Evolutionary conservation across 1,140 invertebrate species (phyloP), one percentile per base, ranked within the genome.

Genomic region (Drosophila simulans): DNA sequence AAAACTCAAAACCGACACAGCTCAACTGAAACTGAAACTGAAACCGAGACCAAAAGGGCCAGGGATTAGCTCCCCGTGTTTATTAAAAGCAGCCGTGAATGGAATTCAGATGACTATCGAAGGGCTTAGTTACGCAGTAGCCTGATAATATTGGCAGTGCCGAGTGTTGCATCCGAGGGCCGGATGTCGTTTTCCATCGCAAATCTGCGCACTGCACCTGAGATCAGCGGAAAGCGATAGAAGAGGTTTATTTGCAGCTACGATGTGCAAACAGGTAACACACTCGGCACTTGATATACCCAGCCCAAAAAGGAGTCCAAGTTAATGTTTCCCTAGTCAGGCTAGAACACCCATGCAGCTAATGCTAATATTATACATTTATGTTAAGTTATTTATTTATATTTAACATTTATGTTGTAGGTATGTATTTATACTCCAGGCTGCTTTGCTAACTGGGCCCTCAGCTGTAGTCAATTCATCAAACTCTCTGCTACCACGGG

Each of bases 21-120:
- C 20, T 34, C 17, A 45, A 34, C 40, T 15, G 52, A 63, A 51
- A 48, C n/a, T 17, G 43, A 45, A 75, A 25, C 40, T 12, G 52
- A 63, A 45, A 42, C n/a, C n/a, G 43, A 49, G 55, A 54, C n/a
- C 48, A 31, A 2, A 22, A 52, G 55, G 56, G 35, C 27, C 43
- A 39, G 48, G 45, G 51, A 70, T 70, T 58, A 45, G 57, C 12
- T 11, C 60, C 35, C 48, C 45, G 52, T 72, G 58, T 65, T 56
- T 80, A 76, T 76, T 57, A 56, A 51, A 39, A 63, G 72, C 60
- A 66, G 12, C 40, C 45, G 49, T 17, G 49, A 74, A 58, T 53
- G 57, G n/a, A 43, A 34, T 37, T 17, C 13, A 35, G 46, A 68
- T 68, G 35, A 11, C 31, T 65, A 68, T 68, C 64, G n/a, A 17